These are phyloP conservation scores for Smittia sp. DNA, from an alignment of 2,888 invertebrate genomes.

Conservation along the genomic window DNA sequence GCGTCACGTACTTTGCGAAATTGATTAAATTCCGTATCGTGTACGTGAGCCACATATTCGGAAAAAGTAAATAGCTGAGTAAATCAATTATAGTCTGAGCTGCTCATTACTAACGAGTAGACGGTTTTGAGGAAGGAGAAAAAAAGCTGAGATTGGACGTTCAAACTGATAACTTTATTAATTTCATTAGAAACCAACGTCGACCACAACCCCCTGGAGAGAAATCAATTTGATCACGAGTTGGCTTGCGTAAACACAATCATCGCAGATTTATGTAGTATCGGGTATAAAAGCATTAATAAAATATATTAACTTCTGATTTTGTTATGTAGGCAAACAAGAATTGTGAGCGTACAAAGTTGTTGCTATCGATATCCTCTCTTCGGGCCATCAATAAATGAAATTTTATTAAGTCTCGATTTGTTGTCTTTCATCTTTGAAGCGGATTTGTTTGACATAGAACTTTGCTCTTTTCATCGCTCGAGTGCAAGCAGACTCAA, in stretches of 20 bases:
- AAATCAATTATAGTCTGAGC: background rate
- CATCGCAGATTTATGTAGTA: background rate
- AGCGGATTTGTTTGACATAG: background rate
- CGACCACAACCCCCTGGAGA: too few relatives aligned
- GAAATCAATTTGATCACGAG: background rate
- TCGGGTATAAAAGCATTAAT: slow-evolving; percentile 11
- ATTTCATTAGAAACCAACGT: slow-evolving; percentile 14
- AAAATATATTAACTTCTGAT: slow-evolving; percentile 36
- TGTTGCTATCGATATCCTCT: background rate
- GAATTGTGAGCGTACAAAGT: background rate
- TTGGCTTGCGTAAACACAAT: background rate
- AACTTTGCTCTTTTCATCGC: background rate
- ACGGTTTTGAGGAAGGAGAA: background rate
- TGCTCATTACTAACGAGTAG: background rate
- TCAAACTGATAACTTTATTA: slow-evolving; percentile 14
- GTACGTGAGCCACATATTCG: background rate
- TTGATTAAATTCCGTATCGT: slow-evolving; percentile 39
- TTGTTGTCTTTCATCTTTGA: background rate
- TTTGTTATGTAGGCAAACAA: slow-evolving; percentile 26
- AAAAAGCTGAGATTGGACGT: background rate
- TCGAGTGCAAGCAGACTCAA: background rate
- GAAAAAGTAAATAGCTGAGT: background rate
- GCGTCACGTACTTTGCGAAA: slow-evolving; percentile 37
- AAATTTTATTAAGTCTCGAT: background rate
- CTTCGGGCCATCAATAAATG: background rate